phyloP scores from a whole-genome alignment of 2,888 invertebrate species.

The Callyntrura sp. region DNA sequence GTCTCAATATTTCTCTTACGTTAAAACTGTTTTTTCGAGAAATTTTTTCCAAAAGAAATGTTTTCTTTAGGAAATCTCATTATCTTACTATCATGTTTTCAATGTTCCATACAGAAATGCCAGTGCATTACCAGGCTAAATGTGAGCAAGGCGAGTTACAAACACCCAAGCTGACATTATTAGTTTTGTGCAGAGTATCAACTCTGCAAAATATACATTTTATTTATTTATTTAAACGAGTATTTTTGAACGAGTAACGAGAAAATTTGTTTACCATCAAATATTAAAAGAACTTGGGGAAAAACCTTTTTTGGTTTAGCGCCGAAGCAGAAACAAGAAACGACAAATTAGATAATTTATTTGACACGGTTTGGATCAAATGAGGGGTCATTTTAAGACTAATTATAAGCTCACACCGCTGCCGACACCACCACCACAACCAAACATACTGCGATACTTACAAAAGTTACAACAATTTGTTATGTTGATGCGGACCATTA shows the following conservation, averaged over 20 bases:
- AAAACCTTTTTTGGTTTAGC: background rate
- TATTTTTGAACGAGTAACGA: background rate
- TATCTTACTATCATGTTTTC: too few species aligned
- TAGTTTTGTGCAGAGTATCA: background rate
- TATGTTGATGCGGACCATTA: background rate
- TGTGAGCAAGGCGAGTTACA: background rate
- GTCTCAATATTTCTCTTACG: background rate
- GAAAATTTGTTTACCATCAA: slow-evolving; percentile 18
- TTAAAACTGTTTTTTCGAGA: background rate
- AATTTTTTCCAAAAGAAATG: background rate
- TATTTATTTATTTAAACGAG: slow-evolving; percentile 3
- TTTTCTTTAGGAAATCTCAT: slow-evolving; percentile 10
- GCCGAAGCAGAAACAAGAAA: background rate
- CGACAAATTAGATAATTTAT: slow-evolving; percentile 38
- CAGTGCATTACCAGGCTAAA: too few species aligned
- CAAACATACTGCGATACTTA: too few species aligned
- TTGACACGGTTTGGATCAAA: slow-evolving; percentile 28
- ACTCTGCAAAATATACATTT: background rate
- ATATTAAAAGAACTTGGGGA: too few species aligned
- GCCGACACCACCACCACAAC: too few species aligned
- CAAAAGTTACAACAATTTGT: too few species aligned
- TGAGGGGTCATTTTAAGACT: slow-evolving; percentile 50
- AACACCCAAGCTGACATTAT: too few species aligned
- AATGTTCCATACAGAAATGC: too few species aligned
- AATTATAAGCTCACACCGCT: slow-evolving; percentile 31